Conservation (phyloP, 2,888 invertebrate genomes). For the Macrophya annulata region DNA sequence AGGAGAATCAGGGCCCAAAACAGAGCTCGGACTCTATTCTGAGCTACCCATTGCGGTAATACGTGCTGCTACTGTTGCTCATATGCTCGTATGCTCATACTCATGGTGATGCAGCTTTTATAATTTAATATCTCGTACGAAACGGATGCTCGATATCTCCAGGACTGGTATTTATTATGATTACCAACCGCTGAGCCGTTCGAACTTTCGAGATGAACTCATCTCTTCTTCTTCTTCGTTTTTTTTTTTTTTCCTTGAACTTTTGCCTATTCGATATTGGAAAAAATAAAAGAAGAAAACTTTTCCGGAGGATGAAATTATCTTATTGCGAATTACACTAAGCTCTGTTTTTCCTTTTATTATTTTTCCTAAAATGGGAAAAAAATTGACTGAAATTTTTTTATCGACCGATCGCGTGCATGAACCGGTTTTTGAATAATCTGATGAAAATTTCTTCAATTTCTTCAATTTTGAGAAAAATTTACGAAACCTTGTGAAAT, state of each 20-base stretch:
- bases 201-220: constrained; percentile 5
- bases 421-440: too few species aligned
- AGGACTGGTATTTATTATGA: constrained; percentile 4
- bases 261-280: not conserved
- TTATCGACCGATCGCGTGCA: too few species aligned
- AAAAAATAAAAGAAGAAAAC: not conserved
- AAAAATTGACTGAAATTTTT: too few species aligned
- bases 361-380: too few species aligned
- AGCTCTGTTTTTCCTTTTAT: not conserved
- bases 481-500: not conserved
- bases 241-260: not conserved
- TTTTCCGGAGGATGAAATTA: not conserved
- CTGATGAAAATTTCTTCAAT: too few species aligned
- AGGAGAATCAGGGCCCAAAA: constrained; percentile 31
- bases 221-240: not conserved
- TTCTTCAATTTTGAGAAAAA: not conserved
- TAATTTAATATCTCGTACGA: constrained; percentile 8
- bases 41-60: not conserved
- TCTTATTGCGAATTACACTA: not conserved
- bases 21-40: constrained; percentile 39
- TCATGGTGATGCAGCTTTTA: constrained; percentile 3
- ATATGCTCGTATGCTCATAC: not conserved
- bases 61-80: not conserved
- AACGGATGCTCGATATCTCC: constrained; percentile 27
- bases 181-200: not conserved